Evolutionary conservation across 2,113 vertebrate genomes (phyloP), one percentile per base, ranked within the genome.

Genomic region (Corythaixoides concolor): DNA sequence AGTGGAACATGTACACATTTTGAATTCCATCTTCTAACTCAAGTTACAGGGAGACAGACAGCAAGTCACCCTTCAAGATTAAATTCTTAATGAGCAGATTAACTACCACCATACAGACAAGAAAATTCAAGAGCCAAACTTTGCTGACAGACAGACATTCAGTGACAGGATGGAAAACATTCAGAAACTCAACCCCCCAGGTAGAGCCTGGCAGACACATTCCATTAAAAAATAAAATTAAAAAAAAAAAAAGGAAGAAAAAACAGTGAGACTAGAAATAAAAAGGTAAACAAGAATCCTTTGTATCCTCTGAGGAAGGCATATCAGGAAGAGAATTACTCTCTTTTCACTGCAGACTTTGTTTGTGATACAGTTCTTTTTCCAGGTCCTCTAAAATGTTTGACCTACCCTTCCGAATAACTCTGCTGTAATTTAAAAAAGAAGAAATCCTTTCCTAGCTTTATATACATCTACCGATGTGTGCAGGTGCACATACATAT

Each of bases 291-390:
- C 35, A 66, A 81, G 49, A 77, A 68, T 73, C 49, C 30, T 91
- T 73, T 43, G 12, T 66, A 55, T 69, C 43, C 55, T 85, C 50
- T 53, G 28, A 58, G 60, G 35, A 26, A 3, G 7, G 52, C 8
- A 3, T 50, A 39, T 11, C 56, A 75, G 63, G 27, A 75, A 83
- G 28, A 87, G 26, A 53, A 60, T 41, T 24, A 59, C 21, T 50
- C 32, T 90, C 7, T 89, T 89, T 28, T 68, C 39, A 33, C 26
- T 52, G 12, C 9, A 50, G 68, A 70, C 30, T 73, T 78, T 5
- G 5, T 39, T 59, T 76, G 21, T 0, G 0, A 84, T 26, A 47
- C 1, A 13, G 9, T 45, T 33, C 49, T 68, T 62, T 47, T 53
- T 15, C 32, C 13, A 9, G 2, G 19, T 59, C 11, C 16, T 62